Conservation (phyloP, 2,888 invertebrate species). For the Drosophila anceps region DNA sequence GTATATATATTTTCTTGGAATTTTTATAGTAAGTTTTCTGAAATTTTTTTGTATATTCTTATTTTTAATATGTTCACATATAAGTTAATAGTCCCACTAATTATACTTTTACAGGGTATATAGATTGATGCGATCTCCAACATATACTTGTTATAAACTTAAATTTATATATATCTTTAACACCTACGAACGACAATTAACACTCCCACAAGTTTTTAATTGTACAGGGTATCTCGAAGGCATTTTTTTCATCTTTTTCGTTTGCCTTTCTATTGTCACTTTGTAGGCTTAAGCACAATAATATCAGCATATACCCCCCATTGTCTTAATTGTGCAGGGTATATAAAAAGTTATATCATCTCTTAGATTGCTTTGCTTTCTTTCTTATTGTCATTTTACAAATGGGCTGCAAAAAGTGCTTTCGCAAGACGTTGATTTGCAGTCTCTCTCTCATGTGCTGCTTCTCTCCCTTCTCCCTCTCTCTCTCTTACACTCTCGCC, state of each 20-base stretch:
- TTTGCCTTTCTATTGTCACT: neutral
- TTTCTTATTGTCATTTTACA: slow-evolving; percentile 70
- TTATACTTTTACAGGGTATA: neutral
- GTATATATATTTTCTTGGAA: neutral
- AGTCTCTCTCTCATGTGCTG: slow-evolving; percentile 19
- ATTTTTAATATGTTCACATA: neutral
- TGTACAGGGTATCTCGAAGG: slow-evolving; percentile 1
- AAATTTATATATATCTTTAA: neutral
- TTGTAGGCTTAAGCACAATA: neutral
- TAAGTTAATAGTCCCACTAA: too few species aligned
- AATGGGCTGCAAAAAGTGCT: slow-evolving; percentile 71
- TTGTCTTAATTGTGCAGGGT: neutral
- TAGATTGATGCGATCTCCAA: neutral
- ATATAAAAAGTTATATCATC: slow-evolving; percentile 32
- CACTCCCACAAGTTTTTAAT: too few species aligned
- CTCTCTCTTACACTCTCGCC: neutral
- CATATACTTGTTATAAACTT: neutral
- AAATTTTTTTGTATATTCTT: neutral
- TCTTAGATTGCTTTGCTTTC: slow-evolving; percentile 42
- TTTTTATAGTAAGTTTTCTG: too few species aligned
- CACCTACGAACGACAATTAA: neutral
- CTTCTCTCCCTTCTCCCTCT: neutral
- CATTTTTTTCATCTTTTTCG: too few species aligned
- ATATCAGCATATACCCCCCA: neutral
- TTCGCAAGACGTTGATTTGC: slow-evolving; percentile 64